Percentiles rank a stretch among this genome's conserved stretches.
phyloP scores from a whole-genome alignment of 1,140 invertebrate species.

The Bombus confusus region DNA sequence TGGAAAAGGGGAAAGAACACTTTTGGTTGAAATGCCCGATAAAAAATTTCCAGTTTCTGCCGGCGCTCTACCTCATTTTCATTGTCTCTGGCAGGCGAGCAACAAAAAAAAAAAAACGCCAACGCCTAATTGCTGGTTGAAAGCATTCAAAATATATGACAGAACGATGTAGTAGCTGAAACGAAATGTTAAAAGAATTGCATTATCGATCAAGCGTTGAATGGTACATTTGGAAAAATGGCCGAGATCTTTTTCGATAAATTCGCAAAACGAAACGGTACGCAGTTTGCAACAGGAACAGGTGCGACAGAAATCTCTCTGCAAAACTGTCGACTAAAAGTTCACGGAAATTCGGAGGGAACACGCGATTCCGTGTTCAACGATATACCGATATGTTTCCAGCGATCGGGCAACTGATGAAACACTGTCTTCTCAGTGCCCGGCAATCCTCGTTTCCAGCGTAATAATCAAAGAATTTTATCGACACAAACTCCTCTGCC shows the following conservation, averaged over 20 bases:
- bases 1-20: neutral
- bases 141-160: neutral
- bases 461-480: neutral
- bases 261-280: neutral
- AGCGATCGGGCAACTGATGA: too few relatives aligned
- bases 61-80: neutral
- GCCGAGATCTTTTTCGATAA: neutral
- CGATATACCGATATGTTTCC: neutral
- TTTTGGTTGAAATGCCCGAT: neutral
- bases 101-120: neutral
- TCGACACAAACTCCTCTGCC: neutral
- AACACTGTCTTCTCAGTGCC: neutral
- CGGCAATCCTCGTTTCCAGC: conserved; percentile 1
- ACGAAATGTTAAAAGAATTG: neutral
- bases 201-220: neutral
- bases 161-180: neutral
- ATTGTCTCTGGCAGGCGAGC: neutral
- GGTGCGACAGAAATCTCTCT: neutral
- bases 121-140: neutral
- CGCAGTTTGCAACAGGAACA: neutral
- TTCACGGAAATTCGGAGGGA: neutral
- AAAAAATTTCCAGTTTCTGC: neutral
- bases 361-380: neutral
- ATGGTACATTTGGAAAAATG: neutral
- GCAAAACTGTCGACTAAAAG: neutral